A percentile compares a stretch with the other conserved stretches of the same genome.
Evolutionary conservation across 2,888 invertebrate genomes (phyloP).

Genomic region (Palloptera scutellata): DNA sequence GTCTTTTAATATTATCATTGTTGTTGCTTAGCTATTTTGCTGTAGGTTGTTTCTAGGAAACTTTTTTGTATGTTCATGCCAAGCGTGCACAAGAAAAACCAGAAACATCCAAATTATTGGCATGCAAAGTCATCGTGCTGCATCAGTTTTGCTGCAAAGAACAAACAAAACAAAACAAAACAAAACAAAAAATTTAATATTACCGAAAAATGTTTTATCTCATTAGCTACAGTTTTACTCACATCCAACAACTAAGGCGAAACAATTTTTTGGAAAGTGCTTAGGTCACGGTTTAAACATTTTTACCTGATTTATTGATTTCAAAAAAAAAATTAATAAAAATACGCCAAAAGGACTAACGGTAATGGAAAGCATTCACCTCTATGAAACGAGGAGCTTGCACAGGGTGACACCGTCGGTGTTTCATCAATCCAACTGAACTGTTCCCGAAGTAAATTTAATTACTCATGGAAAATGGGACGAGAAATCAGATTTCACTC

Average conservation of each 20-base stretch:
- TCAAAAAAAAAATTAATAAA: neutral
- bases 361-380: too few relatives aligned
- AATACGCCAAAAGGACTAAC: neutral
- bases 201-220: conserved; percentile 23
- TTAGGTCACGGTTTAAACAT: conserved; percentile 7
- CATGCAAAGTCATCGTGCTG: conserved; percentile 26
- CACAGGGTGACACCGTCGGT: too few relatives aligned
- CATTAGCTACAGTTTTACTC: conserved; percentile 15
- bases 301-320: conserved; percentile 12
- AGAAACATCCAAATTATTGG: conserved; percentile 27
- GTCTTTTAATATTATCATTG: conserved; percentile 21
- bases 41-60: conserved; percentile 1
- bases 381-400: too few relatives aligned
- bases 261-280: neutral
- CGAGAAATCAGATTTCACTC: too few relatives aligned
- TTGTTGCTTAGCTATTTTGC: neutral
- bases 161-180: too few relatives aligned
- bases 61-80: conserved; percentile 10
- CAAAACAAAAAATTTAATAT: too few relatives aligned
- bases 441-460: too few relatives aligned
- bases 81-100: conserved; percentile 6
- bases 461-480: too few relatives aligned
- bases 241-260: neutral
- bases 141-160: conserved; percentile 5
- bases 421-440: too few relatives aligned